Conservation (phyloP, 2,797 vertebrate species). For the Centroberyx gerrardi region DNA sequence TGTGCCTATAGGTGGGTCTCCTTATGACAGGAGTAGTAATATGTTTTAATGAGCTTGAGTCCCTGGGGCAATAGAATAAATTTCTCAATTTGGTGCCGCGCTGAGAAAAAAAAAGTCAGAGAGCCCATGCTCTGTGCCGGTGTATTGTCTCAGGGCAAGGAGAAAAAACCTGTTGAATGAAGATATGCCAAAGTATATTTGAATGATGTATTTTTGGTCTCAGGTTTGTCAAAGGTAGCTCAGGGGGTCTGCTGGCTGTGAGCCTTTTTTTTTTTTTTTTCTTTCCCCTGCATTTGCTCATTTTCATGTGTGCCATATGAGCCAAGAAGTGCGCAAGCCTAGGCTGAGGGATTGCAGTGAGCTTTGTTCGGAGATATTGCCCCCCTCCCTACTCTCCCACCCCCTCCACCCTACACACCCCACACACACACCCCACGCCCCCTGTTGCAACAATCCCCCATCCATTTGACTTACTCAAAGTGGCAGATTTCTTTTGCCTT, state of each 20-base stretch:
- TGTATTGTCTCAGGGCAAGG: constrained; percentile 58
- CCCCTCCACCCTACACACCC: constrained; percentile 27
- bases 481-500: constrained; percentile 75
- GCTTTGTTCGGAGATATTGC: constrained; percentile 67
- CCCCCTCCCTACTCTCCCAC: constrained; percentile 43
- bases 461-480: constrained; percentile 70
- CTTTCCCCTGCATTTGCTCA: constrained; percentile 52
- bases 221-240: constrained; percentile 56
- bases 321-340: constrained; percentile 50
- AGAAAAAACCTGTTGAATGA: constrained; percentile 39
- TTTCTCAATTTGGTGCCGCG: constrained; percentile 53
- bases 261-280: constrained; percentile 36
- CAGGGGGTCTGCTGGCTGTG: constrained; percentile 30
- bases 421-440: constrained; percentile 19
- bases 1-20: constrained; percentile 50
- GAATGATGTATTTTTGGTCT: constrained; percentile 48
- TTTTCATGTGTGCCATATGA: constrained; percentile 61
- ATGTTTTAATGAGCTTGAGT: constrained; percentile 63
- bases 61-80: constrained; percentile 51
- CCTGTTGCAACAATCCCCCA: constrained; percentile 58
- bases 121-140: constrained; percentile 28
- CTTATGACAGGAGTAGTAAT: constrained; percentile 47
- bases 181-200: constrained; percentile 54
- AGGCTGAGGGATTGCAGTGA: constrained; percentile 65
- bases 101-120: background rate